Conservation (phyloP, 2,113 vertebrate genomes). For the Thunnus thynnus region DNA sequence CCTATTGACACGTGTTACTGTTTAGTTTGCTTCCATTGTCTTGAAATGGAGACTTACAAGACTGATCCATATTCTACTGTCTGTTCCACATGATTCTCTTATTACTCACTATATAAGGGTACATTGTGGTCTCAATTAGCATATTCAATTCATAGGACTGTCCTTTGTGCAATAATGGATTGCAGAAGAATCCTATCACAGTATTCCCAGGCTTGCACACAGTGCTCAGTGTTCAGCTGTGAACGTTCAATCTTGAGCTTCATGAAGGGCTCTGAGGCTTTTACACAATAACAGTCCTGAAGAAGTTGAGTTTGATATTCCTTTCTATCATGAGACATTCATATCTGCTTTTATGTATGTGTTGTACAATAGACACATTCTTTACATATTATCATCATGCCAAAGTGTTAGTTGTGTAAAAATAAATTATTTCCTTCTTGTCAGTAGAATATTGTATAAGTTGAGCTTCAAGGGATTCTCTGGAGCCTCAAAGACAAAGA, state of each 20-base stretch:
- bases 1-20: slow-evolving; percentile 18
- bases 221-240: not conserved
- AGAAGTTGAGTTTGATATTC: not conserved
- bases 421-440: too few relatives aligned
- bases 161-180: slow-evolving; percentile 29
- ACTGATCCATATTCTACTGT: slow-evolving; percentile 26
- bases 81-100: slow-evolving; percentile 30
- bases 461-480: too few relatives aligned
- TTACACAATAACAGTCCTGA: not conserved
- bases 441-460: too few relatives aligned
- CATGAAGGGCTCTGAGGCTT: slow-evolving; percentile 1
- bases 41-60: slow-evolving; percentile 41
- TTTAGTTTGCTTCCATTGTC: slow-evolving; percentile 47
- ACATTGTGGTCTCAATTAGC: slow-evolving; percentile 35
- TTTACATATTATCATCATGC: too few relatives aligned
- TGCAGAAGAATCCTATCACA: slow-evolving; percentile 19
- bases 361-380: too few relatives aligned
- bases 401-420: too few relatives aligned
- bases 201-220: slow-evolving; percentile 15
- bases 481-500: too few relatives aligned
- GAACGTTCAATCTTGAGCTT: slow-evolving; percentile 4
- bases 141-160: not conserved
- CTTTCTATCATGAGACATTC: not conserved
- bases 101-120: slow-evolving; percentile 34
- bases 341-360: too few relatives aligned